phyloP scores from a whole-genome alignment of 2,113 vertebrate species.

The Scortum barcoo region DNA sequence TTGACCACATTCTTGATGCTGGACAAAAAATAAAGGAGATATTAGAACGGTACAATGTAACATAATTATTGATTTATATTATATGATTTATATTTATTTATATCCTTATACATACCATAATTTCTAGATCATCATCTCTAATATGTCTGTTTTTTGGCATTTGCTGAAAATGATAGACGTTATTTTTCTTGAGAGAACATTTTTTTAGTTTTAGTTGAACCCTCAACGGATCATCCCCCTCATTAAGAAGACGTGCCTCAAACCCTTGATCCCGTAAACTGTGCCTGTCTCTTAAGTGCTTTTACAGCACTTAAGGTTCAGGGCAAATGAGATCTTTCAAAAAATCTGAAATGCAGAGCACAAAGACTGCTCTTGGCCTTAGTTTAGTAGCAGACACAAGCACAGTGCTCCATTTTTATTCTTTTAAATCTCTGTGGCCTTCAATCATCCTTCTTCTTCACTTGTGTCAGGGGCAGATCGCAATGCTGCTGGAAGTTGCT shows the following conservation, averaged over 20 bases:
- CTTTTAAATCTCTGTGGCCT: conserved; percentile 18
- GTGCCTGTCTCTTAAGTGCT: conserved; percentile 20
- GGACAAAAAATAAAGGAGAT: background rate
- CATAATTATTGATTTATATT: background rate
- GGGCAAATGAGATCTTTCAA: conserved; percentile 14
- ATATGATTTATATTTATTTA: too few relatives aligned
- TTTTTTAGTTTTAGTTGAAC: background rate
- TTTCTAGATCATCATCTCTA: background rate
- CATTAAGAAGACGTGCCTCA: conserved; percentile 16
- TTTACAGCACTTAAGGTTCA: conserved; percentile 6
- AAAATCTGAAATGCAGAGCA: conserved; percentile 4
- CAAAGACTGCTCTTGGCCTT: background rate
- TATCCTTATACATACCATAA: background rate
- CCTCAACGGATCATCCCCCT: background rate
- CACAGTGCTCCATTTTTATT: conserved; percentile 14
- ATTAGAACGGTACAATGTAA: background rate
- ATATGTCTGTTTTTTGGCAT: background rate
- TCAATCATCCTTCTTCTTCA: background rate
- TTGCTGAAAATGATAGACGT: background rate
- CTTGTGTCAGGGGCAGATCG: background rate
- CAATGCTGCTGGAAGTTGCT: background rate
- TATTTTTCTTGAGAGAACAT: background rate
- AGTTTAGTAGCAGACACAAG: conserved; percentile 15
- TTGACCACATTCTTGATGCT: conserved; percentile 20
- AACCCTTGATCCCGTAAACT: conserved; percentile 8